Base-by-base conservation (phyloP, 1,140 invertebrate genomes). In the Saxidomus purpurata region DNA sequence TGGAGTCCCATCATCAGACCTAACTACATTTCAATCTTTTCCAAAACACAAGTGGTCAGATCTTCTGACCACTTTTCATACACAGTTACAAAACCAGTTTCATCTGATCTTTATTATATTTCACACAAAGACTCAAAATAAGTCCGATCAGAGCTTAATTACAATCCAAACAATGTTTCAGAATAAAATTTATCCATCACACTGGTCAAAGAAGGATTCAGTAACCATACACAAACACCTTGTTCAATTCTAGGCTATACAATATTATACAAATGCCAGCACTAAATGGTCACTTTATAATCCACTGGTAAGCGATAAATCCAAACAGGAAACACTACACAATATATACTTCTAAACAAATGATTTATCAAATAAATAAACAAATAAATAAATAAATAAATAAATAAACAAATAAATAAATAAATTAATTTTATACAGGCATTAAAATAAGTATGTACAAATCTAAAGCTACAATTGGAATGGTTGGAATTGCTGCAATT, bases 1-100 rank as follows among this genome's bases (percentile, higher is more conserved):
- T 71, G 36, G 36, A 84, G 47, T 43, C 63, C 82, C 82, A 84
- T 84, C 67, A 71, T 84, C 28, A 52, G 67, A 38, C 9, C 4
- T 38, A 19, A 71, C 63, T 34, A 71, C 67, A 59, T 19, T 25
- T 59, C 43, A 43, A 4, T 9, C 55, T n/a, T 59, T 59, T 25
- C 17, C 17, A 9, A 19, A 59, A 4, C 19, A 59, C n/a, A n/a
- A n/a, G n/a, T n/a, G n/a, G n/a, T n/a, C n/a, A n/a, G n/a, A n/a
- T n/a, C n/a, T n/a, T 19, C 25, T 59, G 55, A 59, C 19, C 13
- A 71, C 67, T 13, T 71, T 38, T 36, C 34, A 71, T 11, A 38
- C 59, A 63, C 43, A 9, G 43, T n/a, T n/a, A n/a, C n/a, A n/a
- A 49, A 49, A 11, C 47, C 47, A 49, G 47, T 49, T 49, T 49